phyloP scores from a whole-genome alignment of 2,888 invertebrate species.

The Dorcus parallelipipedus region DNA sequence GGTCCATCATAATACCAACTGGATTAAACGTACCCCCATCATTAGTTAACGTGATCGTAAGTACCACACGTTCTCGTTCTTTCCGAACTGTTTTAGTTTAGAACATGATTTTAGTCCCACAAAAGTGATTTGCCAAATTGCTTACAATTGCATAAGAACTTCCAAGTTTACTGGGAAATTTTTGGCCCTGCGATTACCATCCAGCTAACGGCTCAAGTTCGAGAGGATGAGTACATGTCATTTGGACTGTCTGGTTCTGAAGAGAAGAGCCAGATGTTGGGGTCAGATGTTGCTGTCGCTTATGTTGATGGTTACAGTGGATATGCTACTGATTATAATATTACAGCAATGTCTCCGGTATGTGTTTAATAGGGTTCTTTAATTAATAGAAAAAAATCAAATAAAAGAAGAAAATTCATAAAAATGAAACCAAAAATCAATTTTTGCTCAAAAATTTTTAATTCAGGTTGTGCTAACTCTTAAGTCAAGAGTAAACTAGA shows the following conservation, averaged over 20 bases:
- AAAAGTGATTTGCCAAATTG: conserved; percentile 76
- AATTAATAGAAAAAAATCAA: too few species aligned
- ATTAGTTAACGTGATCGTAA: conserved; percentile 59
- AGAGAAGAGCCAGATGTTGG: conserved; percentile 73
- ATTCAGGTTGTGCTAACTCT: too few species aligned
- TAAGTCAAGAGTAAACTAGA: too few species aligned
- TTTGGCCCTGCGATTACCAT: conserved; percentile 86
- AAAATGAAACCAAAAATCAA: too few species aligned
- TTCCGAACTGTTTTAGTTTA: background rate
- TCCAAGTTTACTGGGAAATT: conserved; percentile 86
- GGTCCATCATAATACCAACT: conserved; percentile 74
- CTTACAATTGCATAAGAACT: conserved; percentile 77
- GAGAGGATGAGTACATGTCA: conserved; percentile 78
- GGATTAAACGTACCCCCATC: conserved; percentile 84
- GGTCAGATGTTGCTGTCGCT: conserved; percentile 79
- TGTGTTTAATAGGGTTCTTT: too few species aligned
- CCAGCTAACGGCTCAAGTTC: conserved; percentile 75
- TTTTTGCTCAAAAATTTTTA: background rate
- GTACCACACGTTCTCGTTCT: conserved; percentile 19
- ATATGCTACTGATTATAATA: conserved; percentile 77
- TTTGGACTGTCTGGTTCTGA: conserved; percentile 82
- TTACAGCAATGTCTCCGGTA: conserved; percentile 78
- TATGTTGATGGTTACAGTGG: conserved; percentile 71
- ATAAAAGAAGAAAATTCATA: too few species aligned
- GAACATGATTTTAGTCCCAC: conserved; percentile 47